Percentiles rank a stretch among this genome's conserved stretches.
These are phyloP conservation scores for Picathartes gymnocephalus DNA, from an alignment of 2,113 vertebrate species.

Conservation along the genomic window DNA sequence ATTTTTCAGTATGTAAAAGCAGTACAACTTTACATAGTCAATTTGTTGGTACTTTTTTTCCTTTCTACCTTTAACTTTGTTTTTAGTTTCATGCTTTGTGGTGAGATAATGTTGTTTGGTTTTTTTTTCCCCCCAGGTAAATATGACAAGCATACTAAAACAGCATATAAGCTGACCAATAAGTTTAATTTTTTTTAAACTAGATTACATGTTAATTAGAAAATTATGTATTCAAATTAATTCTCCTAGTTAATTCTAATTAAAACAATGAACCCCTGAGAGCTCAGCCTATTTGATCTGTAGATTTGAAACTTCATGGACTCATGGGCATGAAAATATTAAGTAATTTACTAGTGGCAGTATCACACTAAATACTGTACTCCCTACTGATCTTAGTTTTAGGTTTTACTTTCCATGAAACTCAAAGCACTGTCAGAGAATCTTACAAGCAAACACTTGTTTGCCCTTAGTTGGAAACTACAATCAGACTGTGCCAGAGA, in stretches of 20 bases:
- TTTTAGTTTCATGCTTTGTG: neutral
- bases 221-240: neutral
- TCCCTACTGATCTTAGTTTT: neutral
- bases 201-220: neutral
- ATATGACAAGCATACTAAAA: neutral
- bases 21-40: neutral
- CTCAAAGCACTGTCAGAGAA: neutral
- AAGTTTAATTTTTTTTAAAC: neutral
- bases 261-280: neutral
- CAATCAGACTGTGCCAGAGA: neutral
- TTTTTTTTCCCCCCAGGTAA: neutral
- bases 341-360: neutral
- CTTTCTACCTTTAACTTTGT: neutral
- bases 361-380: neutral
- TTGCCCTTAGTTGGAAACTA: neutral
- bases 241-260: constrained; percentile 17
- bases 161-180: neutral
- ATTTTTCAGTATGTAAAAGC: neutral
- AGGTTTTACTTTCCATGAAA: neutral
- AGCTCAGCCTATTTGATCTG: neutral
- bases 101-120: neutral
- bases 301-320: neutral
- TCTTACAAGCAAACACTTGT: neutral
- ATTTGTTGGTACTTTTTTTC: neutral
- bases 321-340: neutral